These are phyloP conservation scores for Amazona guildingii DNA, from an alignment of 2,113 vertebrate genomes.

Conservation along the genomic window DNA sequence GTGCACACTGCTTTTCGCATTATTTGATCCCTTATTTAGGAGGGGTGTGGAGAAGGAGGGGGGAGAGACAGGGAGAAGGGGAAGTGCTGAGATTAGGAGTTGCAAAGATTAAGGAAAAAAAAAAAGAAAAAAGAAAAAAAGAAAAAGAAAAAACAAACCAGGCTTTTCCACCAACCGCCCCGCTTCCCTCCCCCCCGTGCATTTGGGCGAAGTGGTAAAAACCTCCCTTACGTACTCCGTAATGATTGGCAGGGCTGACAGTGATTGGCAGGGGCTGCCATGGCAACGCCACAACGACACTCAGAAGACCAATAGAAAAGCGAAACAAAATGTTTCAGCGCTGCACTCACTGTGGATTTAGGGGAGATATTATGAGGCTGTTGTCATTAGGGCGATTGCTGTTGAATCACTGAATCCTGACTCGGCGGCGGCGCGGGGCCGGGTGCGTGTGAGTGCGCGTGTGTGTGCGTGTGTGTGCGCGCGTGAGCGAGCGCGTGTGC, in stretches of 20 bases:
- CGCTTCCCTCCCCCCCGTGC: constrained; percentile 71
- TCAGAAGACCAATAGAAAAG: constrained; percentile 99
- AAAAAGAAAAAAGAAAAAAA: constrained; percentile 52
- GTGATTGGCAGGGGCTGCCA: constrained; percentile 99
- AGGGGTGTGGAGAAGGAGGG: constrained; percentile 63
- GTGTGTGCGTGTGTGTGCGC: constrained; percentile 9
- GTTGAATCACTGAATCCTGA: constrained; percentile 97
- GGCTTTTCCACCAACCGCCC: constrained; percentile 42
- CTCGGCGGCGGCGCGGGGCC: constrained; percentile 79
- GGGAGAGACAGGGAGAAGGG: constrained; percentile 66
- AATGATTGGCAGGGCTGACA: constrained; percentile 99
- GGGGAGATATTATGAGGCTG: constrained; percentile 99
- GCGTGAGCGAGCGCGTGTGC: constrained; percentile 57
- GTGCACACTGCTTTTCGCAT: constrained; percentile 84
- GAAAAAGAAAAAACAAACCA: constrained; percentile 73
- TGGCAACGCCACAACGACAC: constrained; percentile 99
- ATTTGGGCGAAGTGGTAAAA: constrained; percentile 92
- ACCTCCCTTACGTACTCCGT: constrained; percentile 95
- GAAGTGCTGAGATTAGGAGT: constrained; percentile 90
- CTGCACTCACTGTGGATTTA: constrained; percentile 99
- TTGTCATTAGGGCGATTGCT: constrained; percentile 98
- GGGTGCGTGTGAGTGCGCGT: constrained; percentile 61
- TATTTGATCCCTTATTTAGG: constrained; percentile 85
- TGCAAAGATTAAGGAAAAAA: constrained; percentile 73
- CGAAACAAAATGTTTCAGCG: constrained; percentile 99